Conservation (phyloP, 2,797 vertebrate genomes). For the Acrocephalus scirpaceus region DNA sequence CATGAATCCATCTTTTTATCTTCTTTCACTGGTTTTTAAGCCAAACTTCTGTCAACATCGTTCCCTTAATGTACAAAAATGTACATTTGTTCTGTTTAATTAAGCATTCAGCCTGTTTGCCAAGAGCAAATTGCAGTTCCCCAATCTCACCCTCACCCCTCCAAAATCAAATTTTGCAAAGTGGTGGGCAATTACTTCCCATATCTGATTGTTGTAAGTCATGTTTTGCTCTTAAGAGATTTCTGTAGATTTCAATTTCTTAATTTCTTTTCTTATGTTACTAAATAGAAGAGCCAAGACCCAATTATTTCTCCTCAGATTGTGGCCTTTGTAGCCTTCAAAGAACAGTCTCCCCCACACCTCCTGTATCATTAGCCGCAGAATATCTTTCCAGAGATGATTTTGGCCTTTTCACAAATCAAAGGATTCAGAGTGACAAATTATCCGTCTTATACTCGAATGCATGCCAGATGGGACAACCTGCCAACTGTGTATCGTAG, state of each 20-base stretch:
- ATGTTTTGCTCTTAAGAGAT: constrained; percentile 30
- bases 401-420: constrained; percentile 53
- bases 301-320: constrained; percentile 55
- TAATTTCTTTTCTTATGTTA: not conserved
- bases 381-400: constrained; percentile 42
- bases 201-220: constrained; percentile 21
- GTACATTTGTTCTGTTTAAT: constrained; percentile 68
- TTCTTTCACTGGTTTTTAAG: constrained; percentile 33
- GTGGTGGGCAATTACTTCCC: constrained; percentile 47
- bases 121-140: constrained; percentile 59
- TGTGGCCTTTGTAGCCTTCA: constrained; percentile 39
- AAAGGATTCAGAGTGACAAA: constrained; percentile 49
- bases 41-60: constrained; percentile 57
- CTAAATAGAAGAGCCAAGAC: constrained; percentile 45
- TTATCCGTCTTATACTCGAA: constrained; percentile 14
- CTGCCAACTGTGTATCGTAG: not conserved
- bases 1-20: constrained; percentile 32
- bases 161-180: constrained; percentile 53
- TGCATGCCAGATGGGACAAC: constrained; percentile 37
- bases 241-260: constrained; percentile 18
- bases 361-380: constrained; percentile 49
- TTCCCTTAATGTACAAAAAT: constrained; percentile 55
- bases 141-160: constrained; percentile 23
- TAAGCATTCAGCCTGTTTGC: constrained; percentile 59
- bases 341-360: constrained; percentile 35